A percentile compares a stretch with the other conserved stretches of the same genome.
Conservation (phyloP, 2,797 vertebrate species). For the Sardinella longiceps region DNA sequence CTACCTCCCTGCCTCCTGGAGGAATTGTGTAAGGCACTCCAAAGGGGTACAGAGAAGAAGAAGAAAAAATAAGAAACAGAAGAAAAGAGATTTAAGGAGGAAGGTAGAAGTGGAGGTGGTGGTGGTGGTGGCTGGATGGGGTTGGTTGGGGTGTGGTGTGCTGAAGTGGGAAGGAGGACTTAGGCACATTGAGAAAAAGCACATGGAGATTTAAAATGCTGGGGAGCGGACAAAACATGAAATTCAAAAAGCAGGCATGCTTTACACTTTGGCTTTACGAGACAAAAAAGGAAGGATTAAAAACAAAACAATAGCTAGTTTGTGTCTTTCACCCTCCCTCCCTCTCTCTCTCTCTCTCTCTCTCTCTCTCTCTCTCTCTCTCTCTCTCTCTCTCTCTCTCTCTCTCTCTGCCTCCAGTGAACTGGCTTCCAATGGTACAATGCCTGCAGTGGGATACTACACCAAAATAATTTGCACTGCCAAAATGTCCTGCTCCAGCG, state of each 20-base stretch:
- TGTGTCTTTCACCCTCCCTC: too few relatives aligned
- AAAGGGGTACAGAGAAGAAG: conserved; percentile 35
- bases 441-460: not conserved
- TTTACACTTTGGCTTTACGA: not conserved
- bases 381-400: not conserved
- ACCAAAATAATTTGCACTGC: conserved; percentile 18
- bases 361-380: conserved; percentile 10
- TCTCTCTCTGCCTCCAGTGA: not conserved
- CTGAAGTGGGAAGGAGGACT: not conserved
- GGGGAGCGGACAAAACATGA: not conserved
- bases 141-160: not conserved
- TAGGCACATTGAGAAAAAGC: not conserved
- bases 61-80: not conserved
- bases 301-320: not conserved
- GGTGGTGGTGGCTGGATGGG: not conserved
- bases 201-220: not conserved
- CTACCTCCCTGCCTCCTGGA: conserved; percentile 44
- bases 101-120: not conserved
- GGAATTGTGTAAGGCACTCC: conserved; percentile 53
- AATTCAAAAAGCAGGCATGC: not conserved
- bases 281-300: not conserved
- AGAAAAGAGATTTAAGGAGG: not conserved
- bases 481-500: not conserved
- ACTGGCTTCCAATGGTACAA: not conserved
- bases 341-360: not conserved